phyloP scores from a whole-genome alignment of 2,888 invertebrate species.

The Platynereis dumerilii region DNA sequence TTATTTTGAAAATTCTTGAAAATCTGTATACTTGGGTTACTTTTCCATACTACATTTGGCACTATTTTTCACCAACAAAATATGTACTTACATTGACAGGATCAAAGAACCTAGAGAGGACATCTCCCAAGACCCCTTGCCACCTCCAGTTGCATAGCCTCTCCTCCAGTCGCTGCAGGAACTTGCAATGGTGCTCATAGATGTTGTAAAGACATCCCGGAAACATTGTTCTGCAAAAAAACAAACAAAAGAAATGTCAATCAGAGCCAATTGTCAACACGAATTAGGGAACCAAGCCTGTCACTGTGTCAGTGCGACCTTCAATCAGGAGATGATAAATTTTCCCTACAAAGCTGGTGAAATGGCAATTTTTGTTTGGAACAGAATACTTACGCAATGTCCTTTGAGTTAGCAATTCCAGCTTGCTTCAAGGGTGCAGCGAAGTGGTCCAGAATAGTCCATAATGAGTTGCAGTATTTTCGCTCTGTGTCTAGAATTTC shows the following conservation, averaged over 20 bases:
- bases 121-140: constrained; percentile 62
- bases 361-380: too few relatives aligned
- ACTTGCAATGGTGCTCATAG: constrained; percentile 63
- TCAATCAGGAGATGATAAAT: too few relatives aligned
- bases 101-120: constrained; percentile 58
- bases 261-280: too few relatives aligned
- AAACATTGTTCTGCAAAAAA: constrained; percentile 58
- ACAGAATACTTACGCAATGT: constrained; percentile 54
- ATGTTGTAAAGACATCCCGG: constrained; percentile 62
- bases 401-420: constrained; percentile 49
- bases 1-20: too few relatives aligned
- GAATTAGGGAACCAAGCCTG: too few relatives aligned
- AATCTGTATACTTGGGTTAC: too few relatives aligned
- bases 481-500: constrained; percentile 64
- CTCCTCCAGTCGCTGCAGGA: constrained; percentile 62
- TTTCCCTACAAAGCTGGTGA: too few relatives aligned
- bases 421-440: constrained; percentile 58
- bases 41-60: too few relatives aligned
- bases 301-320: too few relatives aligned
- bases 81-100: constrained; percentile 49
- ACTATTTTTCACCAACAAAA: too few relatives aligned
- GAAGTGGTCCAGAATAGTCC: constrained; percentile 63
- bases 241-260: too few relatives aligned
- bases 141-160: constrained; percentile 60
- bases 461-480: constrained; percentile 64